Base-by-base conservation (phyloP, 2,113 vertebrate species). In the Microcebus tavaratra region DNA sequence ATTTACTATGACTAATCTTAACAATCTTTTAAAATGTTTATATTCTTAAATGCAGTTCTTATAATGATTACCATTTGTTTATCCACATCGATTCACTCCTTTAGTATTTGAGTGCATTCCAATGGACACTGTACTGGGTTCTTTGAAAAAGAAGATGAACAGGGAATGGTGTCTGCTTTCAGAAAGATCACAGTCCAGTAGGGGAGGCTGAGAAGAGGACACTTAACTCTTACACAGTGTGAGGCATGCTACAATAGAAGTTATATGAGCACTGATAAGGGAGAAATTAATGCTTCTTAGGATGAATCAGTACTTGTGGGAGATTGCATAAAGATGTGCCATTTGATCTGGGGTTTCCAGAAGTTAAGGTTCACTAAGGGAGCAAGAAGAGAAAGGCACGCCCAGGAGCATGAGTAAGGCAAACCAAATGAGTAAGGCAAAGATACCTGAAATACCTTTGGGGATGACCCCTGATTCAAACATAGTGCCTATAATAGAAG, bases 1-100 rank as follows among this genome's bases (percentile, higher is more conserved):
- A 50, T 73, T 95, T 93, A 59, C 57, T 86, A 95, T 88, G 67
- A 75, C 82, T n/a, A 95, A 91, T 92, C 53, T 92, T 79, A 95
- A 63, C 36, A 67, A 4, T 90, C 34, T 91, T 85, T 92, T 57
- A 57, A 93, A 70, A 90, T 59, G 90, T 6, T 93, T 93, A n/a
- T 61, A 82, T 85, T 91, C 53, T 78, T 96, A 48, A 50, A 34
- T 42, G 27, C 14, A 89, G 2, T 57, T 87, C 10, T 93, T 76
- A 61, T 2, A 70, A 36, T 91, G 50, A 75, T 78, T 89, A 80
- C 61, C 29, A 27, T 96, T 91, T 91, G 39, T 88, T 91, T 96
- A 53, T 84, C 23, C 42, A 78, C 11, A 55, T 39, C 68, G 63
- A 45, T 45, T 96, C 8, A 20, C 84, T 96, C n/a, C 92, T 53